Evolutionary conservation across 1,140 invertebrate genomes (phyloP).

Genomic region (Myzus persicae): DNA sequence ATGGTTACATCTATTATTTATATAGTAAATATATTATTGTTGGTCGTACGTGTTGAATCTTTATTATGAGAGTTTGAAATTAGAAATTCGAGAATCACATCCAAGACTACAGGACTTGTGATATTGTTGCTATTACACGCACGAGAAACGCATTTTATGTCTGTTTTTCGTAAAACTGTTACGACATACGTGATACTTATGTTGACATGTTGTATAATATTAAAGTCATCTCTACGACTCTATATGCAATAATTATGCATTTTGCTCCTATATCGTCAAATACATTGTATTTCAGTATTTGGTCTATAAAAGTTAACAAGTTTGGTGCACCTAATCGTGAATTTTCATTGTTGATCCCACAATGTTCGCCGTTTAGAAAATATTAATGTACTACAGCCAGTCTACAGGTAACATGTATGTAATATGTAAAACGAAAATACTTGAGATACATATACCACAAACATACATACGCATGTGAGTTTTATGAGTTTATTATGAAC

Average conservation of each 20-base stretch:
- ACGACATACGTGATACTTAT: background rate
- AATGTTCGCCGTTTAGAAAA: background rate
- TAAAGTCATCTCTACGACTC: background rate
- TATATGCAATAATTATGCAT: background rate
- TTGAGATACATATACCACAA: background rate
- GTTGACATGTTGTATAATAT: background rate
- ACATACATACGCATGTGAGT: background rate
- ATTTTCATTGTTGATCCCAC: background rate
- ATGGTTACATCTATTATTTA: too few species aligned
- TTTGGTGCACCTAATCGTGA: constrained; percentile 14
- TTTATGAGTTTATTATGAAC: background rate
- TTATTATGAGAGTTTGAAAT: background rate
- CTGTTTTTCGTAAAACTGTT: background rate
- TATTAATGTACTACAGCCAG: too few species aligned
- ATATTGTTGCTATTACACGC: background rate
- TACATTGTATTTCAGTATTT: background rate
- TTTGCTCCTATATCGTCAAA: background rate
- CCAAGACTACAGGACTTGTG: background rate
- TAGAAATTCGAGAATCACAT: background rate
- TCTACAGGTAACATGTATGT: background rate
- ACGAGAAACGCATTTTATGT: background rate
- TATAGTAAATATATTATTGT: background rate
- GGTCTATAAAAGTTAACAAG: background rate
- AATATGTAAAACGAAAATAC: background rate
- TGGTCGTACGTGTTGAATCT: background rate